Base-by-base conservation (phyloP, 2,888 invertebrate species). In the Enoplolaimus lenunculus region DNA sequence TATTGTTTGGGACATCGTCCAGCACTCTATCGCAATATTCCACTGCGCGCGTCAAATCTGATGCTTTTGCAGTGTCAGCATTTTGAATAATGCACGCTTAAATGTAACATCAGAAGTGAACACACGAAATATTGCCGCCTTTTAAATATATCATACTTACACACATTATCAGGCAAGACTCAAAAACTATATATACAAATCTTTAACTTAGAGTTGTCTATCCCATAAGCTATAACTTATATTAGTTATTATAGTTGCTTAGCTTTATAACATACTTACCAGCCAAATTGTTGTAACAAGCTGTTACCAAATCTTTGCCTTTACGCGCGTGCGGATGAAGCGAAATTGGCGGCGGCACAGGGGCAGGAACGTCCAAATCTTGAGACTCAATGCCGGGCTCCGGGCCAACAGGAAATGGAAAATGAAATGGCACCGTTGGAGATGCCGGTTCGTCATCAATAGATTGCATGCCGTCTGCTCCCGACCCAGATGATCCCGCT, bases 11-110 rank as follows among this genome's bases (percentile, higher is more conserved):
- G 57, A 16, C n/a, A n/a, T 16, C 16, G 16, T 57, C 16, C 57
- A 57, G 57, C 16, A 57, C 57, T 57, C n/a, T 57, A 57, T 57
- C 57, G n/a, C 57, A 57, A n/a, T 57, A 57, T 57, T 57, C 57
- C 16, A 57, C n/a, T 16, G 16, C 16, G 57, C 57, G 57, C 57
- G n/a, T 16, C 16, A 21, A 57, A n/a, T 57, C 57, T n/a, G n/a
- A n/a, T n/a, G 16, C 57, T 57, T n/a, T 16, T 16, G 16, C n/a
- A n/a, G 16, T 57, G 57, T n/a, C n/a, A 57, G 57, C 16, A n/a
- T 57, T 57, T n/a, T n/a, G 16, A 57, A 57, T 57, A 21, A 57
- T 57, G 57, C 57, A 57, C 57, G 57, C 57, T 57, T 16, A 57
- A 57, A 57, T n/a, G n/a, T n/a, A n/a, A n/a, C n/a, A n/a, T n/a